These are phyloP conservation scores for Ictalurus punctatus DNA, from an alignment of 2,113 vertebrate species.

Conservation along the genomic window DNA sequence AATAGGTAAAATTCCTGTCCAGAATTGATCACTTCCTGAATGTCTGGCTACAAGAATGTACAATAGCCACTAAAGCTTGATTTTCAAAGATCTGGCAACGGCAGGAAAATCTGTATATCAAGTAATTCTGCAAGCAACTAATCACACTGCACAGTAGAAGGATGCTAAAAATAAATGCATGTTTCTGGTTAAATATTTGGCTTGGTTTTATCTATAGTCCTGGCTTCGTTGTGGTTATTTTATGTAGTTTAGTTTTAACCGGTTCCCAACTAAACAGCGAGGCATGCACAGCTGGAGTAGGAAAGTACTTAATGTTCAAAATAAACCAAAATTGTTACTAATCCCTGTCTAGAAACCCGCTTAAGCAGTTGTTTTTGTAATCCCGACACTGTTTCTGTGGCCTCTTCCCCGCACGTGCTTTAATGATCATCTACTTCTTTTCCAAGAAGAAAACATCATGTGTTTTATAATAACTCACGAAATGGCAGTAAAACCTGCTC, in stretches of 20 bases:
- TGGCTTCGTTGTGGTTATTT: background rate
- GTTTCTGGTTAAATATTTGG: background rate
- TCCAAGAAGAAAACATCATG: background rate
- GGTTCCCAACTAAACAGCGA: background rate
- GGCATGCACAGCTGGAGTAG: background rate
- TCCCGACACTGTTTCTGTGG: conserved; percentile 5
- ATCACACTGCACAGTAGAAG: no score
- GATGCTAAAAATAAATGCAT: no score
- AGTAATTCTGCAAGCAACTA: background rate
- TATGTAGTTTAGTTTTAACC: background rate
- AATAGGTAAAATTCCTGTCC: background rate
- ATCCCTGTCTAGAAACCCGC: background rate
- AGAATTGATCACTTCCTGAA: background rate
- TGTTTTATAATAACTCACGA: conserved; percentile 19
- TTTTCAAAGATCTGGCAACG: no score
- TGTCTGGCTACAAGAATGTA: no score
- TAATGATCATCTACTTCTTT: background rate
- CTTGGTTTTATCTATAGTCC: background rate
- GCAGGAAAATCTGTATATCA: background rate
- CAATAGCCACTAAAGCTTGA: no score
- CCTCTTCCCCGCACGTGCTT: background rate
- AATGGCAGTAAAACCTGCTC: conserved; percentile 15
- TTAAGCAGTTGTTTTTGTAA: background rate
- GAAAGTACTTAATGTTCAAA: background rate
- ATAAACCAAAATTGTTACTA: background rate